Percentiles rank a stretch among this genome's conserved stretches.
These are phyloP conservation scores for Clinocottus analis DNA, from an alignment of 2,113 vertebrate species.

Conservation along the genomic window DNA sequence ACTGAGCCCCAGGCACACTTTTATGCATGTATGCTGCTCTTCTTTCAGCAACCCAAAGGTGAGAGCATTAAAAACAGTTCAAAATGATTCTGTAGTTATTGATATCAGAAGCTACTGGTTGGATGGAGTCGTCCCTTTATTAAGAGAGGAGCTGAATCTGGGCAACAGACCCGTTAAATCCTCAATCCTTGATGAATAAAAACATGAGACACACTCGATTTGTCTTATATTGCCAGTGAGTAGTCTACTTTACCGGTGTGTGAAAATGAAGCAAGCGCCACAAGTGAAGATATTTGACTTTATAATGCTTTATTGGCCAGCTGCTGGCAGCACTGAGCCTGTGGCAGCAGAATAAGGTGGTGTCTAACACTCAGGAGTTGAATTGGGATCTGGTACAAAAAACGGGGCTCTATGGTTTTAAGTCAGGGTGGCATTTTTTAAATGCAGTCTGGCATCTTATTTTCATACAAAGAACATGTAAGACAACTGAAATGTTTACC, in stretches of 20 bases:
- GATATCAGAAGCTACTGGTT: constrained; percentile 30
- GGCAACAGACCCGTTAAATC: constrained; percentile 49
- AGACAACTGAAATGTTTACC: no score
- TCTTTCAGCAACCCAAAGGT: constrained; percentile 60
- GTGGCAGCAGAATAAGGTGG: constrained; percentile 1
- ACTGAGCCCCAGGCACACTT: constrained; percentile 46
- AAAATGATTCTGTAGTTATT: constrained; percentile 48
- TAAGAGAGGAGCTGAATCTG: constrained; percentile 29
- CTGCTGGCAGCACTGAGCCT: neutral
- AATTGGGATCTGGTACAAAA: no score
- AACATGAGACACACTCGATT: constrained; percentile 40
- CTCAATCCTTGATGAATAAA: constrained; percentile 49
- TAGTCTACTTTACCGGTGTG: constrained; percentile 5
- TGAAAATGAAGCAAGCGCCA: constrained; percentile 33
- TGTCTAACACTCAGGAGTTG: neutral
- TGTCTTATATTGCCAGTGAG: constrained; percentile 23
- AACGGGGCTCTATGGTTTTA: no score
- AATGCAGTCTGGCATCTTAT: no score
- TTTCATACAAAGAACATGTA: no score
- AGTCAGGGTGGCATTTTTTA: no score
- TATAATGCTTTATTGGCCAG: constrained; percentile 14
- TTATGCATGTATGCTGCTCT: constrained; percentile 47
- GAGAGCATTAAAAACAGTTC: constrained; percentile 38
- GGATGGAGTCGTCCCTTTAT: constrained; percentile 10
- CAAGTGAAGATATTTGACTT: constrained; percentile 39